Conservation (phyloP, 2,113 vertebrate genomes). For the Tiliqua scincoides region DNA sequence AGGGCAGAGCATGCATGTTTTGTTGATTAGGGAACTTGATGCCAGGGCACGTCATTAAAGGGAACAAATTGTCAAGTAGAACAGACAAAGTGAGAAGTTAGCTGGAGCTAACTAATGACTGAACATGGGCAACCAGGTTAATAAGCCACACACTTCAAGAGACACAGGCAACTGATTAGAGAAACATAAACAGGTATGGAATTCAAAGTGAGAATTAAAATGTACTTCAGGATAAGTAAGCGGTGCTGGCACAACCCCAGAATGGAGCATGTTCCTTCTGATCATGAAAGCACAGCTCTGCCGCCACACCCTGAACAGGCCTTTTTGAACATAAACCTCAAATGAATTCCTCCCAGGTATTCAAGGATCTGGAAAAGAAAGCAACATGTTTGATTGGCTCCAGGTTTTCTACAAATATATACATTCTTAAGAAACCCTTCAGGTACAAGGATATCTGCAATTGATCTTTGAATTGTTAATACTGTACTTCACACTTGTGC, state of each 20-base stretch:
- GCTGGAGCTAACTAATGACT: not conserved
- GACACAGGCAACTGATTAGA: not conserved
- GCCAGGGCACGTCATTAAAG: not conserved
- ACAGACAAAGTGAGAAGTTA: not conserved
- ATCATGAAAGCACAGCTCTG: conserved; percentile 9
- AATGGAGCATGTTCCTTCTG: not conserved
- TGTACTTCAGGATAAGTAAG: not conserved
- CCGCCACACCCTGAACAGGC: not conserved
- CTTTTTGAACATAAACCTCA: conserved; percentile 8
- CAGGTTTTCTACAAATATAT: not conserved
- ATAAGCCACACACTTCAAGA: not conserved
- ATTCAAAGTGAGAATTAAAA: not conserved
- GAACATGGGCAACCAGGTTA: not conserved
- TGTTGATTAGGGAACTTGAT: not conserved
- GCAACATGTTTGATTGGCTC: not conserved
- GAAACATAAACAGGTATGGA: not conserved
- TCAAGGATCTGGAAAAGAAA: not conserved
- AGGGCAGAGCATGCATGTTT: not conserved
- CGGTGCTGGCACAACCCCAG: not conserved
- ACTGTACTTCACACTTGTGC: not conserved
- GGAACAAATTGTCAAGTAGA: not conserved
- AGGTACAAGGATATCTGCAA: not conserved
- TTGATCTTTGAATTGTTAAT: not conserved
- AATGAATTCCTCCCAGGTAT: not conserved
- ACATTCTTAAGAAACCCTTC: not conserved